Base-by-base conservation (phyloP, 92 coral and sea anemone species). In the Diadumene lineata region DNA sequence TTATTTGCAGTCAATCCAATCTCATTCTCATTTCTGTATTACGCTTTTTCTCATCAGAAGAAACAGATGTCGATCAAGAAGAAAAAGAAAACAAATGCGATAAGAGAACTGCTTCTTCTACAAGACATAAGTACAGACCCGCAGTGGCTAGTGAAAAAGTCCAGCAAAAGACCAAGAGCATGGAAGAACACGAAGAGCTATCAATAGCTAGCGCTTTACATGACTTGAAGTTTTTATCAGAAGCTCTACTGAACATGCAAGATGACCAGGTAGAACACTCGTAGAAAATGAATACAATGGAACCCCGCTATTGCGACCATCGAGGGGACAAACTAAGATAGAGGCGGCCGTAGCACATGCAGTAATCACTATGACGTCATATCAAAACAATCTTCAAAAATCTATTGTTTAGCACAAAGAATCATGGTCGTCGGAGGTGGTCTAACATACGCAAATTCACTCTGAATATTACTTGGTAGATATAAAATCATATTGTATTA, bases 161-260 rank as follows among this genome's bases (percentile, higher is more conserved):
- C 38, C n/a, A n/a, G n/a, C n/a, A n/a, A n/a, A n/a, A n/a, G n/a
- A n/a, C n/a, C n/a, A 30, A 62, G 4, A 7, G 31, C 15, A 18
- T 31, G 0, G 43, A 61, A 7, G 77, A 72, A 56, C 6, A 64
- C 11, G 69, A 64, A 15, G 55, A 18, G 21, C 68, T 30, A 38
- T 74, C 86, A 18, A 73, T 88, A 87, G 84, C 81, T 15, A 62
- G 73, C 78, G 90, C 84, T 43, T 57, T 91, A 66, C 79, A 87
- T 48, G 97, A 91, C 68, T 76, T 91, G 48, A 86, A 91, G 19
- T 84, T 92, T 10, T 50, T 91, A 56, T 87, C 97, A 31, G 82
- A 80, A 53, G 92, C 97, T 17, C 75, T 91, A 0, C 61, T 91
- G 26, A 78, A 84, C 25, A 48, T 87, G 88, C 86, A 85, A 60